Conservation (phyloP, 1,140 invertebrate species). For the Aphelenchoides fujianensis region DNA sequence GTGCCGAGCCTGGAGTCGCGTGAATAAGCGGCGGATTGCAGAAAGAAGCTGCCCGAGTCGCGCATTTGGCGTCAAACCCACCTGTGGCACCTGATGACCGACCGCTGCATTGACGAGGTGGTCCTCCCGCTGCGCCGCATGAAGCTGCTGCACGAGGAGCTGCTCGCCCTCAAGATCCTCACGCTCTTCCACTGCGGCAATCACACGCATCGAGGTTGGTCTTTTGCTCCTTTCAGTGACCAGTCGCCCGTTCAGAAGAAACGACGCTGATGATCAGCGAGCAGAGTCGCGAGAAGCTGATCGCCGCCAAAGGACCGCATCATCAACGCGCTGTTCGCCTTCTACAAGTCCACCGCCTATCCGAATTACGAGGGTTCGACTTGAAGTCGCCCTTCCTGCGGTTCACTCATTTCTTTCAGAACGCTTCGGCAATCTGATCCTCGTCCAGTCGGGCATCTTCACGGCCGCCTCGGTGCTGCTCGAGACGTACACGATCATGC, state of each 20-base stretch:
- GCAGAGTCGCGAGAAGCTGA: slow-evolving; percentile 21
- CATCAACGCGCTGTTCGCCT: slow-evolving; percentile 43
- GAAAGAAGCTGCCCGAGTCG: slow-evolving; percentile 38
- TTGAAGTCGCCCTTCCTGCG: too few species aligned
- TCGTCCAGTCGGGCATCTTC: slow-evolving; percentile 44
- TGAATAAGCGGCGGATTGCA: too few species aligned
- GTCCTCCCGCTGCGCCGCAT: slow-evolving; percentile 36
- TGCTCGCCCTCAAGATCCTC: slow-evolving; percentile 43
- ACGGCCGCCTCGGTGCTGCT: slow-evolving; percentile 44
- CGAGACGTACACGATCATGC: slow-evolving; percentile 49
- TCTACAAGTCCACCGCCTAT: slow-evolving; percentile 39
- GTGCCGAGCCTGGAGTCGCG: too few species aligned
- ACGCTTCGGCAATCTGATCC: slow-evolving; percentile 44
- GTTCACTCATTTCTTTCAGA: slow-evolving; percentile 34
- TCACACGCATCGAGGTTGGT: slow-evolving; percentile 28
- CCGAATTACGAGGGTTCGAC: slow-evolving; percentile 47
- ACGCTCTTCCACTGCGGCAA: slow-evolving; percentile 48
- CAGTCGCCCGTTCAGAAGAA: slow-evolving; percentile 35
- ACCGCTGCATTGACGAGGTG: slow-evolving; percentile 51
- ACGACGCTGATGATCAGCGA: slow-evolving; percentile 28
- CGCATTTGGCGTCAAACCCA: slow-evolving; percentile 50
- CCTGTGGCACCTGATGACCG: slow-evolving; percentile 48
- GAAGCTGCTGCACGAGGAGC: slow-evolving; percentile 41
- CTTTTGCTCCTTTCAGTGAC: too few species aligned
- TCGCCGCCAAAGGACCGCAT: slow-evolving; percentile 37